phyloP scores from a whole-genome alignment of 2,113 vertebrate species.

The Cheilinus undulatus region DNA sequence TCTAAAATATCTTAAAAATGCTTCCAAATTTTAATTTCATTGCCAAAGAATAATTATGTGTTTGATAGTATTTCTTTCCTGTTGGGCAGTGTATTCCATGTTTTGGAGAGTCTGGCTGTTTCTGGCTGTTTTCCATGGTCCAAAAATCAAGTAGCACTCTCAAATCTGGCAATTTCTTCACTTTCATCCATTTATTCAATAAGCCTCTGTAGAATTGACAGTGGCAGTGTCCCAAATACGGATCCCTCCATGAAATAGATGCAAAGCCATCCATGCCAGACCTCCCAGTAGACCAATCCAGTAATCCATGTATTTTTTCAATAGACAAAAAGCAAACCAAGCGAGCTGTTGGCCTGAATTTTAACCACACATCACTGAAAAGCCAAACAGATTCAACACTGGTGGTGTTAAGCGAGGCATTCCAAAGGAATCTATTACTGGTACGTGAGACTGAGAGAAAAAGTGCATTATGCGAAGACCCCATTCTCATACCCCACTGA shows the following conservation, averaged over 20 bases:
- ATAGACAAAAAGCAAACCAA: slow-evolving; percentile 63
- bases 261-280: slow-evolving; percentile 53
- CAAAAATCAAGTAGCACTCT: slow-evolving; percentile 9
- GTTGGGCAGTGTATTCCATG: neutral
- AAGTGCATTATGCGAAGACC: slow-evolving; percentile 47
- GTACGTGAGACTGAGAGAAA: slow-evolving; percentile 11
- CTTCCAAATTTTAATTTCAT: neutral
- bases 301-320: slow-evolving; percentile 67
- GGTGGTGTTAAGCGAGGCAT: slow-evolving; percentile 34
- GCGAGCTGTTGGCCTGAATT: slow-evolving; percentile 36
- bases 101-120: neutral
- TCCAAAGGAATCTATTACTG: slow-evolving; percentile 33
- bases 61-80: neutral
- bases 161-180: neutral
- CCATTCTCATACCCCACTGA: slow-evolving; percentile 36
- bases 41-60: neutral
- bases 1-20: neutral
- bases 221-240: slow-evolving; percentile 42
- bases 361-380: slow-evolving; percentile 45
- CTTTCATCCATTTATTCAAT: slow-evolving; percentile 24
- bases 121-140: neutral
- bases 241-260: slow-evolving; percentile 31
- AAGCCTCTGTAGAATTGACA: slow-evolving; percentile 23
- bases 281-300: slow-evolving; percentile 72
- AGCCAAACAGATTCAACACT: slow-evolving; percentile 47